Evolutionary conservation across 2,888 invertebrate species (phyloP).

Genomic region (Fissipunctia ypsillon): DNA sequence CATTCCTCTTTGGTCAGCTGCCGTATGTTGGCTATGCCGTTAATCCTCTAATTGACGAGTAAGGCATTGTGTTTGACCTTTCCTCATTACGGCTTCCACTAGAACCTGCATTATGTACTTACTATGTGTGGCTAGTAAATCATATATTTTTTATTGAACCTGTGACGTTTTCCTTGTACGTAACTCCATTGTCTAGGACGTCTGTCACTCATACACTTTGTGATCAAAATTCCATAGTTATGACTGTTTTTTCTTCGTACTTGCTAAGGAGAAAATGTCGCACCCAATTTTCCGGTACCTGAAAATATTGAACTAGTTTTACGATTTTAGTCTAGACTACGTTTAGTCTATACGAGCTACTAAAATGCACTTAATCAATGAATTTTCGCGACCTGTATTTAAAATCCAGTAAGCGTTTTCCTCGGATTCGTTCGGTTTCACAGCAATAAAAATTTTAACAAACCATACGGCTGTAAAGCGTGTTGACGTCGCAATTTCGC

Average conservation of each 20-base stretch:
- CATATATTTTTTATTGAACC: slow-evolving; percentile 34
- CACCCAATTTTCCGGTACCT: background rate
- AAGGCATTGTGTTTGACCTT: slow-evolving; percentile 79
- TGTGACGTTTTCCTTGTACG: slow-evolving; percentile 30
- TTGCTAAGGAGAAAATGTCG: background rate
- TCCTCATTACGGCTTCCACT: slow-evolving; percentile 81
- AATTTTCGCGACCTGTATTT: slow-evolving; percentile 17
- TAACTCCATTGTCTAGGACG: slow-evolving; percentile 38
- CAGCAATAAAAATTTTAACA: slow-evolving; percentile 43
- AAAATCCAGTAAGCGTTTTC: slow-evolving; percentile 27
- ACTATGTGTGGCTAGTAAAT: slow-evolving; percentile 41
- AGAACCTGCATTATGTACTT: slow-evolving; percentile 58
- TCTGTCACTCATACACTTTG: slow-evolving; percentile 39
- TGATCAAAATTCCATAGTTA: slow-evolving; percentile 29
- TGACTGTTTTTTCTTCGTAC: slow-evolving; percentile 2
- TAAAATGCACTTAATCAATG: slow-evolving; percentile 15
- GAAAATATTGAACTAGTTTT: slow-evolving; percentile 16
- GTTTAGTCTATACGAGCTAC: background rate
- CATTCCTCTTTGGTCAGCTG: slow-evolving; percentile 67
- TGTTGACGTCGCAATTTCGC: slow-evolving; percentile 55
- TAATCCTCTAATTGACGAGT: slow-evolving; percentile 78
- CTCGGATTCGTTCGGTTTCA: slow-evolving; percentile 31
- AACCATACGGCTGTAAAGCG: slow-evolving; percentile 43
- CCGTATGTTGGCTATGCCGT: slow-evolving; percentile 69
- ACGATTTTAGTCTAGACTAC: background rate